Evolutionary conservation across 2,113 vertebrate species (phyloP).

Genomic region (Macrotis lagotis): DNA sequence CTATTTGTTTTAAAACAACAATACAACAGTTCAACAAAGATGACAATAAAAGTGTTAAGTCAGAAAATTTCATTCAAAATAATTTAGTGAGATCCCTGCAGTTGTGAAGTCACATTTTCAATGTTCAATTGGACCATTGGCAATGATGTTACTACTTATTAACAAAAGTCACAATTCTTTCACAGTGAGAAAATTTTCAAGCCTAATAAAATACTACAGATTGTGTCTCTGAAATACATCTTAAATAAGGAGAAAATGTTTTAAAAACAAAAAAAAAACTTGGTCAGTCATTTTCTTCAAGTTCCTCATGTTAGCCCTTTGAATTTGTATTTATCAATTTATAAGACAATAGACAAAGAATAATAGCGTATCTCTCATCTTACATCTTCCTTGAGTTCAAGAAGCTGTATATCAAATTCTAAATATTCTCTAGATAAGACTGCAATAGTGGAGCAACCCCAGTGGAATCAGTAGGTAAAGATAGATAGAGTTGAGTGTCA

Average conservation of each 20-base stretch:
- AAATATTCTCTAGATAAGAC: slow-evolving; percentile 33
- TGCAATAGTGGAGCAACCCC: slow-evolving; percentile 44
- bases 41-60: not conserved
- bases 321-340: not conserved
- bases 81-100: not conserved
- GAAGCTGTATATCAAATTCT: slow-evolving; percentile 62
- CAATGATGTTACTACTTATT: not conserved
- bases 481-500: slow-evolving; percentile 55
- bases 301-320: not conserved
- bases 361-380: not conserved
- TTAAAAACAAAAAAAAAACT: not conserved
- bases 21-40: not conserved
- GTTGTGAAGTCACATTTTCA: not conserved
- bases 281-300: slow-evolving; percentile 12
- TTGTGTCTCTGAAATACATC: not conserved
- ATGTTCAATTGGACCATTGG: not conserved
- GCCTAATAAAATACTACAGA: not conserved
- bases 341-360: not conserved
- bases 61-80: not conserved
- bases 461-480: slow-evolving; percentile 47
- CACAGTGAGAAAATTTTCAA: not conserved
- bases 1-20: not conserved
- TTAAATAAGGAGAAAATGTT: not conserved
- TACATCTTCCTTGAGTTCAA: slow-evolving; percentile 39
- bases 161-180: not conserved